Evolutionary conservation across 2,797 vertebrate genomes (phyloP).

Genomic region (Melanotaenia trifasciata): DNA sequence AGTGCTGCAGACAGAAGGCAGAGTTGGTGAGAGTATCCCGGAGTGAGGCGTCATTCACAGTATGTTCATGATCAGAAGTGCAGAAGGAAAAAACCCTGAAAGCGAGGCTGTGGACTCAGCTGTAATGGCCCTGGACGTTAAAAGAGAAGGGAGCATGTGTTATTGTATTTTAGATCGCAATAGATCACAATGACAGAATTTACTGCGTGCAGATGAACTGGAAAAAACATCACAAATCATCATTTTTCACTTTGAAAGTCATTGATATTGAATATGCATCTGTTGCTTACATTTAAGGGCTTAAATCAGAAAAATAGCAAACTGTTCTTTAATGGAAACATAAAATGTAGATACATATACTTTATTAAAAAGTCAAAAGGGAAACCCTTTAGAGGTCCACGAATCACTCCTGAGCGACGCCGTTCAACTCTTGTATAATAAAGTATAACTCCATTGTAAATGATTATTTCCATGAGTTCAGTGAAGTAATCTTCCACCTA

Average conservation of each 20-base stretch:
- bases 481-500: slow-evolving; percentile 48
- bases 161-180: slow-evolving; percentile 58
- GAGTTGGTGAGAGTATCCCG: slow-evolving; percentile 37
- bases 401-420: slow-evolving; percentile 25
- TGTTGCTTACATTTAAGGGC: slow-evolving; percentile 28
- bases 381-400: slow-evolving; percentile 14
- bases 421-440: slow-evolving; percentile 2
- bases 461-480: slow-evolving; percentile 44
- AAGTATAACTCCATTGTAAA: slow-evolving; percentile 32
- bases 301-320: not conserved
- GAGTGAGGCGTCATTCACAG: slow-evolving; percentile 27
- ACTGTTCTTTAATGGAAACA: not conserved
- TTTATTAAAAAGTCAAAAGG: slow-evolving; percentile 1
- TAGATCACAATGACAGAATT: slow-evolving; percentile 41
- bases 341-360: not conserved
- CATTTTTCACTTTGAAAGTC: slow-evolving; percentile 11
- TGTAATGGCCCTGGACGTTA: slow-evolving; percentile 49
- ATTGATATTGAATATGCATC: slow-evolving; percentile 22
- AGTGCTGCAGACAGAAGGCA: slow-evolving; percentile 28
- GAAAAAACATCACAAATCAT: slow-evolving; percentile 48
- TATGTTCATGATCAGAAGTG: slow-evolving; percentile 44
- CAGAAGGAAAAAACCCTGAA: slow-evolving; percentile 55
- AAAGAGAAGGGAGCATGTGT: slow-evolving; percentile 56
- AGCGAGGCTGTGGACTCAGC: slow-evolving; percentile 23
- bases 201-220: slow-evolving; percentile 41